Conservation (phyloP, 2,113 vertebrate genomes). For the Mesocricetus auratus region DNA sequence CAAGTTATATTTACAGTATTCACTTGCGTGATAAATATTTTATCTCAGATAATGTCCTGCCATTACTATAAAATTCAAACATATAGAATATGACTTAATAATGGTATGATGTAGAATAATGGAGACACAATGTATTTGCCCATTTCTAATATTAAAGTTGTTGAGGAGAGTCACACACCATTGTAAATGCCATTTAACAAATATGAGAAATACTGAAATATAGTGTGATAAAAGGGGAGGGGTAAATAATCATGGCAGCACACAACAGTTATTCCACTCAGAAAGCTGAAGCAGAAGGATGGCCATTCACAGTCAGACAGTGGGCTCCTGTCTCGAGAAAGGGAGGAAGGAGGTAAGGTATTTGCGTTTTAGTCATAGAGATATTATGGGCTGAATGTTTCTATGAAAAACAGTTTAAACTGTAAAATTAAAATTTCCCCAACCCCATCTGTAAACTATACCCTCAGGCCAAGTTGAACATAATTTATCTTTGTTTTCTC, state of each 20-base stretch:
- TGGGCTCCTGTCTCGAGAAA: neutral
- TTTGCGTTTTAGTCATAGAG: neutral
- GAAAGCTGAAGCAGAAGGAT: neutral
- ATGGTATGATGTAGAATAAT: neutral
- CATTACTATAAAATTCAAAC: constrained; percentile 32
- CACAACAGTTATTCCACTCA: neutral
- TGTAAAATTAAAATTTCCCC: neutral
- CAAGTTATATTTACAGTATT: constrained; percentile 43
- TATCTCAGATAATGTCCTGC: neutral
- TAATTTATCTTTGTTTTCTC: neutral
- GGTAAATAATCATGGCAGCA: neutral
- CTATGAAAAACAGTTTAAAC: constrained; percentile 7
- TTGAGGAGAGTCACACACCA: neutral
- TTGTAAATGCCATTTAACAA: neutral
- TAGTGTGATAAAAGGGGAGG: neutral
- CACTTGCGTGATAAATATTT: constrained; percentile 36
- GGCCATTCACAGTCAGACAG: neutral
- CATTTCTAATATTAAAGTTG: neutral
- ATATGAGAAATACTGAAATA: neutral
- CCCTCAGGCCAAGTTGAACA: neutral
- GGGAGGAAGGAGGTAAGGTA: neutral
- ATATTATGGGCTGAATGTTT: neutral
- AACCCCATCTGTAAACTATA: neutral
- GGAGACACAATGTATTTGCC: neutral
- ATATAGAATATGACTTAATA: constrained; percentile 21